Conservation (phyloP, 92 coral and sea anemone genomes). For the Isaurus tuberculatus region DNA sequence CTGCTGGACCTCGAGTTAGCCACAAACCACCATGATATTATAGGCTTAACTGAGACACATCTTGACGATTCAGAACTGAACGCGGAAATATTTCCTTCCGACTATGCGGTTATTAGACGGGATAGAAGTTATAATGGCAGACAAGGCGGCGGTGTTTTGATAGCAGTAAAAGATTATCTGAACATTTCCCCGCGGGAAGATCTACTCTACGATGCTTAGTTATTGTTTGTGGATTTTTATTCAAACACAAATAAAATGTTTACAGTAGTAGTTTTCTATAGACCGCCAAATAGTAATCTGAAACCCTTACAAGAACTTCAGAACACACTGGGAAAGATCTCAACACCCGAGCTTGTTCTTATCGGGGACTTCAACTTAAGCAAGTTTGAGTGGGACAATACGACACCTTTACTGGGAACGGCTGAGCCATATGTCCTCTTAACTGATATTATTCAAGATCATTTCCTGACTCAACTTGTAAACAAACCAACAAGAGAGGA, state of each 20-base stretch:
- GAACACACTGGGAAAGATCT: constrained; percentile 18
- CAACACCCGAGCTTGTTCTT: constrained; percentile 33
- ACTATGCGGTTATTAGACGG: constrained; percentile 15
- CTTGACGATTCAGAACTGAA: background rate
- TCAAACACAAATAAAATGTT: background rate
- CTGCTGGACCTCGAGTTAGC: background rate
- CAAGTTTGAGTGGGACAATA: constrained; percentile 14
- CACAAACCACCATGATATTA: background rate
- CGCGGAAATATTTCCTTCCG: constrained; percentile 25
- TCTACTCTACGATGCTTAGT: background rate
- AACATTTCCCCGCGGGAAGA: constrained; percentile 4
- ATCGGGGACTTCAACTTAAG: constrained; percentile 37
- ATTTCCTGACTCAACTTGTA: constrained; percentile 9
- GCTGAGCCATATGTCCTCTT: background rate
- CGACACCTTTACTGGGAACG: constrained; percentile 3
- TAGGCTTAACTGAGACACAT: constrained; percentile 23
- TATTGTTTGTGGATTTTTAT: background rate
- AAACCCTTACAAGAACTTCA: constrained; percentile 32
- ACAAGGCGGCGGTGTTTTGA: constrained; percentile 25
- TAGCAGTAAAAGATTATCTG: constrained; percentile 23
- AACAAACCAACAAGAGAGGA: constrained; percentile 34
- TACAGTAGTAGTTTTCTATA: constrained; percentile 28
- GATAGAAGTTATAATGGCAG: background rate
- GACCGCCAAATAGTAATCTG: constrained; percentile 4
- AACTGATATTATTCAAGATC: constrained; percentile 26